These are phyloP conservation scores for Apteryx owenii DNA, from an alignment of 2,113 vertebrate genomes.

Conservation along the genomic window DNA sequence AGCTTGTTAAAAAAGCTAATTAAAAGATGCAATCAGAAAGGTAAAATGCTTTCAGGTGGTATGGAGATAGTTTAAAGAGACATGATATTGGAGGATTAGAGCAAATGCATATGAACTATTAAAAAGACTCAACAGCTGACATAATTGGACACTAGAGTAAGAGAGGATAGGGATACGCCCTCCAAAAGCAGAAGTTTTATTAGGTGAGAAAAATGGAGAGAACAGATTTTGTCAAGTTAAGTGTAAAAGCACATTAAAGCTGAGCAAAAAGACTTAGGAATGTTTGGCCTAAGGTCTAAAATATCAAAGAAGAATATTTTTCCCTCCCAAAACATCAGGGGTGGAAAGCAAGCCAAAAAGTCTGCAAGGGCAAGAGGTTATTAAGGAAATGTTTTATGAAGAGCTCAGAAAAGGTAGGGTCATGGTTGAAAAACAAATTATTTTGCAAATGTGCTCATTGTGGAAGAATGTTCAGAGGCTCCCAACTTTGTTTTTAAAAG, in stretches of 20 bases:
- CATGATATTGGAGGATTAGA: neutral
- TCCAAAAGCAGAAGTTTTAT: neutral
- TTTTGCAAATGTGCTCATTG: neutral
- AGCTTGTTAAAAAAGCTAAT: neutral
- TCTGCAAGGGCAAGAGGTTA: neutral
- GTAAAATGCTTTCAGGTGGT: neutral
- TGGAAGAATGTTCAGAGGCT: neutral
- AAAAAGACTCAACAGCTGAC: neutral
- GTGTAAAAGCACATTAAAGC: accelerated
- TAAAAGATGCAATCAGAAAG: neutral
- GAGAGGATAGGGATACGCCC: neutral
- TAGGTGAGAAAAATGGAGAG: neutral
- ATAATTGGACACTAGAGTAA: neutral
- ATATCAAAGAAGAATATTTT: neutral
- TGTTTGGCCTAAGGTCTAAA: neutral
- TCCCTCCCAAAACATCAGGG: neutral
- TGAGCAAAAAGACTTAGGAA: neutral
- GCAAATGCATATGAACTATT: neutral
- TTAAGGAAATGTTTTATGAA: neutral
- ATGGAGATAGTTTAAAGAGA: neutral
- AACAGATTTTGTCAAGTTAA: neutral
- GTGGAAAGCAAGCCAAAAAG: neutral
- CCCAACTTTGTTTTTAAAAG: neutral
- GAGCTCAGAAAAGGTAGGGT: neutral
- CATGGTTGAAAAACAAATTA: neutral